phyloP scores from a whole-genome alignment of 2,113 vertebrate genomes.

The Chloropsis hardwickii region DNA sequence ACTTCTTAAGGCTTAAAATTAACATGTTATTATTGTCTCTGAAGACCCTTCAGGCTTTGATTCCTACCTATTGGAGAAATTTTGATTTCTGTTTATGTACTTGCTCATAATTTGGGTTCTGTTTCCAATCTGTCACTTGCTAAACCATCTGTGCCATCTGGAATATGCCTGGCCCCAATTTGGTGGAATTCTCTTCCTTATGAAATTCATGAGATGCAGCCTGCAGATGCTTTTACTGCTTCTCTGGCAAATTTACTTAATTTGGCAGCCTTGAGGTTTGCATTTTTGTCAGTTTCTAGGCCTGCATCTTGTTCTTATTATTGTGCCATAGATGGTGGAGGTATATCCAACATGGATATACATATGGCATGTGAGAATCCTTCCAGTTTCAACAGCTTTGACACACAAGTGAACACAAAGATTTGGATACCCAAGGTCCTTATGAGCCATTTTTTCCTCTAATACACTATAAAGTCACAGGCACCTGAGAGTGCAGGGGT shows the following conservation, averaged over 20 bases:
- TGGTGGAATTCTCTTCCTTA: slow-evolving; percentile 55
- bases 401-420: neutral
- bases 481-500: neutral
- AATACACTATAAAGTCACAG: neutral
- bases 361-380: neutral
- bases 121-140: slow-evolving; percentile 68
- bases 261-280: slow-evolving; percentile 35
- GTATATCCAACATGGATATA: neutral
- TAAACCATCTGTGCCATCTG: slow-evolving; percentile 68
- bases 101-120: slow-evolving; percentile 66
- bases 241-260: slow-evolving; percentile 17
- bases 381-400: neutral
- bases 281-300: slow-evolving; percentile 34
- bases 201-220: slow-evolving; percentile 44
- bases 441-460: neutral
- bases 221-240: slow-evolving; percentile 46
- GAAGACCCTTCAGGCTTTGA: slow-evolving; percentile 48
- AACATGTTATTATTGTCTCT: slow-evolving; percentile 39
- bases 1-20: slow-evolving; percentile 40
- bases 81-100: slow-evolving; percentile 60
- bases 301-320: neutral
- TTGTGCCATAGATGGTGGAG: neutral
- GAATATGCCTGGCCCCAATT: slow-evolving; percentile 44
- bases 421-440: neutral
- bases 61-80: slow-evolving; percentile 61